These are phyloP conservation scores for Sebastes trivittatus DNA, from an alignment of 2,797 vertebrate species.

Conservation along the genomic window DNA sequence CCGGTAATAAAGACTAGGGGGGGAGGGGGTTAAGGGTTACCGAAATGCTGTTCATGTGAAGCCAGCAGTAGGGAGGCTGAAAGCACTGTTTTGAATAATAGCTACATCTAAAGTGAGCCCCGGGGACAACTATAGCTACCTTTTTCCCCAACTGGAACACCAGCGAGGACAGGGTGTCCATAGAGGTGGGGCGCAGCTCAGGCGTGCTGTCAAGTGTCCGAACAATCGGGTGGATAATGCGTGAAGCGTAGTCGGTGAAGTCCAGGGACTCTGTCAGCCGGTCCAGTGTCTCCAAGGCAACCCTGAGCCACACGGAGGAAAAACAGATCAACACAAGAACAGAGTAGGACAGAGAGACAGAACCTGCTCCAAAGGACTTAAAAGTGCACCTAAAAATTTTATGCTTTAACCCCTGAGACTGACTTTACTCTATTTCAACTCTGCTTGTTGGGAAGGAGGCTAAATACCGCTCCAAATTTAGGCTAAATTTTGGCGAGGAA, in stretches of 20 bases:
- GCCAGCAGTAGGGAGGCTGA: constrained; percentile 52
- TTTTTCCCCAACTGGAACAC: constrained; percentile 99
- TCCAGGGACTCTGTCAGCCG: constrained; percentile 95
- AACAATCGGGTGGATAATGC: constrained; percentile 97
- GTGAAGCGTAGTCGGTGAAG: constrained; percentile 97
- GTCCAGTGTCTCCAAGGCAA: constrained; percentile 95
- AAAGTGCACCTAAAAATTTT: not conserved
- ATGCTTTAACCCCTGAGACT: not conserved
- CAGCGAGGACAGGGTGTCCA: constrained; percentile 97
- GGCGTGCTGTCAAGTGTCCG: constrained; percentile 93
- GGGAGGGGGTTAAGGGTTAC: constrained; percentile 4
- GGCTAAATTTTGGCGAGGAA: too few relatives aligned
- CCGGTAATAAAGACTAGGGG: constrained; percentile 50
- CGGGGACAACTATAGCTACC: constrained; percentile 78
- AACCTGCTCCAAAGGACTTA: not conserved
- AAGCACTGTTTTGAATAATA: constrained; percentile 42
- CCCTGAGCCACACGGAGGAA: constrained; percentile 78
- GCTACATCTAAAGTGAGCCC: constrained; percentile 28
- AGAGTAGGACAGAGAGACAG: not conserved
- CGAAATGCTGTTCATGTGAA: constrained; percentile 39
- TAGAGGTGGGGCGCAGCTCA: constrained; percentile 91
- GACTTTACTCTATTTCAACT: not conserved
- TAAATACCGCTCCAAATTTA: too few relatives aligned
- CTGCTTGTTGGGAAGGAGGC: too few relatives aligned
- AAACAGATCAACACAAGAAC: constrained; percentile 44